Evolutionary conservation across 2,113 vertebrate genomes (phyloP).

Genomic region (Corythaixoides concolor): DNA sequence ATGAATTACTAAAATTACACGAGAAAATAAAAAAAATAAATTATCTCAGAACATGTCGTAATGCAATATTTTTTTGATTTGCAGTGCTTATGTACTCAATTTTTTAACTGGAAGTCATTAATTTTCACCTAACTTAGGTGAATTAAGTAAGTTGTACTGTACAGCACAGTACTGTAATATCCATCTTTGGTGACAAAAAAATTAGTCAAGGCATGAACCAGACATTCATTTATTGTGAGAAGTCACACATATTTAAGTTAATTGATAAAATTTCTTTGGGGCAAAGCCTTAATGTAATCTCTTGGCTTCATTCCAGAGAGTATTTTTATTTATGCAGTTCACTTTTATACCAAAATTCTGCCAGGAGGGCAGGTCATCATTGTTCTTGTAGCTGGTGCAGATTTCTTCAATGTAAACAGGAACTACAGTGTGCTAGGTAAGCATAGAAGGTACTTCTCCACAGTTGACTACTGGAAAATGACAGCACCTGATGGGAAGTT

Average conservation of each 20-base stretch:
- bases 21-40: not conserved
- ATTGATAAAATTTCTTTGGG: not conserved
- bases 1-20: not conserved
- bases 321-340: not conserved
- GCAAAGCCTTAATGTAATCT: not conserved
- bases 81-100: not conserved
- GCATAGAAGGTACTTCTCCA: not conserved
- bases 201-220: not conserved
- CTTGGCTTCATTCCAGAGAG: not conserved
- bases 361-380: not conserved
- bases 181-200: not conserved
- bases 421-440: not conserved
- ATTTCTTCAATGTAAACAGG: not conserved
- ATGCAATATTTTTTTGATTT: not conserved
- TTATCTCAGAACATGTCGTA: not conserved
- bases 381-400: not conserved
- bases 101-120: not conserved
- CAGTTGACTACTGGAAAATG: not conserved
- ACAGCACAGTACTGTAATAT: not conserved
- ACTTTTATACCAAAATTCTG: not conserved
- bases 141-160: not conserved
- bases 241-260: not conserved
- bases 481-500: slow-evolving; percentile 9
- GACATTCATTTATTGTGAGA: not conserved
- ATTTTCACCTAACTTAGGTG: not conserved